These are phyloP conservation scores for Linnaemya vulpina DNA, from an alignment of 2,888 invertebrate species.

Conservation along the genomic window DNA sequence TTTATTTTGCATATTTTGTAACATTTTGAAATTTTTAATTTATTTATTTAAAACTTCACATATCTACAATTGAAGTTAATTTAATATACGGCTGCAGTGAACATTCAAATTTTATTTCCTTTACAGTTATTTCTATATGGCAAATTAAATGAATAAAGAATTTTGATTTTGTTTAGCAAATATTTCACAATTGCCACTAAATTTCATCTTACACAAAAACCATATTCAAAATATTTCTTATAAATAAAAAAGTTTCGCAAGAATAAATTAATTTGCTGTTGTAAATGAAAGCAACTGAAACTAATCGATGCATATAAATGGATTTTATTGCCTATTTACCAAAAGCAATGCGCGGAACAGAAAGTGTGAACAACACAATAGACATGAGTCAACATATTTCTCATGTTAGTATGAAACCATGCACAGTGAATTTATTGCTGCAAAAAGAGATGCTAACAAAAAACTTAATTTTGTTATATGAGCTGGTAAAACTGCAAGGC, in stretches of 20 bases:
- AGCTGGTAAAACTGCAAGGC: neutral
- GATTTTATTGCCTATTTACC: slow-evolving; percentile 12
- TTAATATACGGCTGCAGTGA: no score
- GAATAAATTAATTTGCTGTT: neutral
- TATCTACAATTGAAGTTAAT: no score
- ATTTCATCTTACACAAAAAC: neutral
- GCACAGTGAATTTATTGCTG: neutral
- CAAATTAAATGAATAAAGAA: no score
- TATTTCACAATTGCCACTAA: neutral
- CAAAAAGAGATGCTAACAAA: neutral
- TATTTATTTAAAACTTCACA: no score
- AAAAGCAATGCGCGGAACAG: slow-evolving; percentile 2
- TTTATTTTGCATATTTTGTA: no score
- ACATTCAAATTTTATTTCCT: no score
- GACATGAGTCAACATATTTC: no score
- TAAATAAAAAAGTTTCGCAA: neutral
- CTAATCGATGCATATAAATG: slow-evolving; percentile 58
- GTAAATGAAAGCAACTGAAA: slow-evolving; percentile 20
- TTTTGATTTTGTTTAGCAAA: no score
- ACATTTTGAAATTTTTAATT: no score
- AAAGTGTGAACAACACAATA: no score
- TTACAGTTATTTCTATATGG: no score
- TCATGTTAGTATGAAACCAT: no score
- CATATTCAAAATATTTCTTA: neutral
- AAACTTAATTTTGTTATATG: neutral